Base-by-base conservation (phyloP, 1,140 invertebrate species). In the Dendrolimus punctatus region DNA sequence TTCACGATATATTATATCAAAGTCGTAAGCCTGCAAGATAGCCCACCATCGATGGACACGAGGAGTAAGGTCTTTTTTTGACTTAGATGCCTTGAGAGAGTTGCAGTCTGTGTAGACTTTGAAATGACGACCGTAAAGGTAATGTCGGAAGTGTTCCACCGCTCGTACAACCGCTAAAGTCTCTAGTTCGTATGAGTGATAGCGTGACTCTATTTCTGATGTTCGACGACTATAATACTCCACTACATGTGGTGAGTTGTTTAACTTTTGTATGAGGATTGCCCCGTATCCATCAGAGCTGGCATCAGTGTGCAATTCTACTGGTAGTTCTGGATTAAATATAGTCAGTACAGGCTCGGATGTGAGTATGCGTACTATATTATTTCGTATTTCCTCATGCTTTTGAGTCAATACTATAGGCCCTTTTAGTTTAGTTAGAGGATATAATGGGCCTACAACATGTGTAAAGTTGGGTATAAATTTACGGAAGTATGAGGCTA, bases 191-290 rank as follows among this genome's bases (percentile, higher is more conserved):
- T 77, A 84, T 9, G 69, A 78, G 6, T 62, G 62, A 52, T 74
- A 84, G 10, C 64, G 66, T 6, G 49, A 52, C 59, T 85, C 74
- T 6, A 65, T 51, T 7, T 73, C 58, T 6, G 53, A 56, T 6
- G 76, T 78, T 40, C 55, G 61, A 62, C 88, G 88, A 74, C 67
- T 81, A 74, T 66, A 72, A 55, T 66, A 68, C 58, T 79, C 71
- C 51, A 80, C 57, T 56, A 76, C 74, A 85, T 81, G 90, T 61
- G 89, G 77, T 51, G 70, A 60, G 54, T 76, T 68, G 43, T 78
- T 64, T 0, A 64, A 48, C 54, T 63, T 72, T 62, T 87, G 80
- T 6, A 78, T 56, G 6, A 84, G 23, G 0, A 80, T 55, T 6
- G 73, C 73, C 8, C 72, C 71, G 50, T 69, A 79, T 8, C 65